Evolutionary conservation across 2,797 vertebrate species (phyloP).

Genomic region (Spheniscus humboldti): DNA sequence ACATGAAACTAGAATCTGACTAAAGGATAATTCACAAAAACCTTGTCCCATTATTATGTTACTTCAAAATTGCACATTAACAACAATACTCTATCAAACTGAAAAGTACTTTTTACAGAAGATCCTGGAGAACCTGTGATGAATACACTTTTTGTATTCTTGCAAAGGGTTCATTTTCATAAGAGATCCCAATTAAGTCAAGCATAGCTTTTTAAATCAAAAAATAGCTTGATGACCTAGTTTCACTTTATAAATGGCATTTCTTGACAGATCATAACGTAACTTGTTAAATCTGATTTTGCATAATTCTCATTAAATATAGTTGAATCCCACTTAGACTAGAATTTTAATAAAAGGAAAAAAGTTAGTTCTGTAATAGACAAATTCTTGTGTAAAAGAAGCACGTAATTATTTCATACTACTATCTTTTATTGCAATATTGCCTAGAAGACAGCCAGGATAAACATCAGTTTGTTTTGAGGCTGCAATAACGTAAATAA

Average conservation of each 20-base stretch:
- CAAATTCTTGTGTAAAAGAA: background rate
- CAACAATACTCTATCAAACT: background rate
- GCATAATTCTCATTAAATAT: background rate
- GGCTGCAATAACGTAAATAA: background rate
- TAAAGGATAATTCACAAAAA: background rate
- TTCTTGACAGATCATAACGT: background rate
- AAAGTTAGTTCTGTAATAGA: background rate
- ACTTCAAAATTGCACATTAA: background rate
- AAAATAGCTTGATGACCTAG: background rate
- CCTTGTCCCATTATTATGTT: background rate
- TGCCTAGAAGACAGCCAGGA: background rate
- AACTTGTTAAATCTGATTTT: background rate
- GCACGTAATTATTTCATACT: background rate
- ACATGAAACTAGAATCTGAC: background rate
- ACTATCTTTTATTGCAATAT: background rate
- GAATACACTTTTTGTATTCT: background rate
- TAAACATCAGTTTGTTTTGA: background rate
- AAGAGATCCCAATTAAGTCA: background rate
- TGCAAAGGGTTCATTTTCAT: background rate
- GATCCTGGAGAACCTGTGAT: background rate
- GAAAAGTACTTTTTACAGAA: background rate
- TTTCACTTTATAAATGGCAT: background rate
- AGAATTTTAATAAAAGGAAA: background rate
- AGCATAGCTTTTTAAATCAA: background rate
- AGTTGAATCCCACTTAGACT: background rate